Conservation (phyloP, 1,140 invertebrate species). For the Ips nitidus region DNA sequence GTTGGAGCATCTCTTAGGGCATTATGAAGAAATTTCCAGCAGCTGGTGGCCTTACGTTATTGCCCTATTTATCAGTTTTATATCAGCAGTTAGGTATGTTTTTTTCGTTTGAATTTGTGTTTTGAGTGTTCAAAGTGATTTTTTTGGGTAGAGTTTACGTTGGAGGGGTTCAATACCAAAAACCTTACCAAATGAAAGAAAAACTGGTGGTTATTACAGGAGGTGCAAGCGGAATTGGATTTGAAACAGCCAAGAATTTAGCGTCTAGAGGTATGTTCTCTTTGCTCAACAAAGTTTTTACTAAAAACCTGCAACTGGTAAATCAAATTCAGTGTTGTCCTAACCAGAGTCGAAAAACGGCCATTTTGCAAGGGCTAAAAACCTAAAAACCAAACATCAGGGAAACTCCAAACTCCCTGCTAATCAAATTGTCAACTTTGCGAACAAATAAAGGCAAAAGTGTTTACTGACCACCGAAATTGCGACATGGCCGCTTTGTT, state of each 20-base stretch:
- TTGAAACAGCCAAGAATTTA: slow-evolving; percentile 58
- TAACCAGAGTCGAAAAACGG: no score
- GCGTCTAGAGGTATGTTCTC: slow-evolving; percentile 49
- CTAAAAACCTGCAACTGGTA: neutral
- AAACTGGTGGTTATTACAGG: slow-evolving; percentile 66
- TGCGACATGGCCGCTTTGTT: neutral
- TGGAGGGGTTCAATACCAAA: slow-evolving; percentile 52
- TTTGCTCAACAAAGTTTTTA: neutral
- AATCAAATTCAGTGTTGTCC: neutral
- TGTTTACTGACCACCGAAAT: neutral
- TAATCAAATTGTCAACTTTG: neutral
- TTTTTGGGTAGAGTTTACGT: slow-evolving; percentile 49
- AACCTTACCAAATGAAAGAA: slow-evolving; percentile 52
- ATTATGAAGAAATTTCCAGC: slow-evolving; percentile 32
- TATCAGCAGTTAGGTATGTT: slow-evolving; percentile 44
- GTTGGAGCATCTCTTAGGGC: slow-evolving; percentile 18
- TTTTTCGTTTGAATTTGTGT: neutral
- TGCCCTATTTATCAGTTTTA: slow-evolving; percentile 41
- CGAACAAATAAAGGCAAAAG: neutral
- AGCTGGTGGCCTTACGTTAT: slow-evolving; percentile 44
- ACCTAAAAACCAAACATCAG: neutral
- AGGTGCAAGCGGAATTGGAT: slow-evolving; percentile 61
- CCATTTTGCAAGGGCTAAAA: no score
- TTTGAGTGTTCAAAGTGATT: neutral
- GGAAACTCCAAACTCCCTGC: neutral